phyloP scores from a whole-genome alignment of 2,113 vertebrate species.

The Colius striatus region DNA sequence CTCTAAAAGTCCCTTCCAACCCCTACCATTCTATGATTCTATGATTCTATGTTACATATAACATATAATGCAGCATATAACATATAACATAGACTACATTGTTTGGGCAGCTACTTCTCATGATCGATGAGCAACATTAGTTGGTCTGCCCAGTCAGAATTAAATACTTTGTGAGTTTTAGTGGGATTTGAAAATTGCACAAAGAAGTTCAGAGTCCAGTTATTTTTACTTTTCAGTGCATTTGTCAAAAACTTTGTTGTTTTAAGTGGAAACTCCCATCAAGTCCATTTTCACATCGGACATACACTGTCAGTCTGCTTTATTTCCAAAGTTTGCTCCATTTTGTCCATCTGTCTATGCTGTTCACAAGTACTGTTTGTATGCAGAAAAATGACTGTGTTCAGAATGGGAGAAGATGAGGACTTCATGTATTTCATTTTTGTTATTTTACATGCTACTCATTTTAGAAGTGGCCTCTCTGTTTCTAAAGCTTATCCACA shows the following conservation, averaged over 20 bases:
- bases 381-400: background rate
- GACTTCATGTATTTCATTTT: background rate
- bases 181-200: background rate
- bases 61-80: no score
- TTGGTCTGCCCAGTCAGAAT: background rate
- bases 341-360: background rate
- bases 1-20: no score
- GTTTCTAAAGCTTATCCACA: background rate
- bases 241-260: background rate
- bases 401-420: background rate
- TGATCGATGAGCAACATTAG: background rate
- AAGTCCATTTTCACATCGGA: background rate
- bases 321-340: background rate
- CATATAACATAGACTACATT: background rate
- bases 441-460: background rate
- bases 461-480: background rate
- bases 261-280: background rate
- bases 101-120: background rate
- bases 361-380: background rate
- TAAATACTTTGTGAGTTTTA: background rate
- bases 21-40: no score
- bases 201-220: background rate
- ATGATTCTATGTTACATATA: no score
- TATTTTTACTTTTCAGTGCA: background rate
- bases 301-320: background rate